Conservation (phyloP, 1,140 invertebrate species). For the Papilio polyxenes region DNA sequence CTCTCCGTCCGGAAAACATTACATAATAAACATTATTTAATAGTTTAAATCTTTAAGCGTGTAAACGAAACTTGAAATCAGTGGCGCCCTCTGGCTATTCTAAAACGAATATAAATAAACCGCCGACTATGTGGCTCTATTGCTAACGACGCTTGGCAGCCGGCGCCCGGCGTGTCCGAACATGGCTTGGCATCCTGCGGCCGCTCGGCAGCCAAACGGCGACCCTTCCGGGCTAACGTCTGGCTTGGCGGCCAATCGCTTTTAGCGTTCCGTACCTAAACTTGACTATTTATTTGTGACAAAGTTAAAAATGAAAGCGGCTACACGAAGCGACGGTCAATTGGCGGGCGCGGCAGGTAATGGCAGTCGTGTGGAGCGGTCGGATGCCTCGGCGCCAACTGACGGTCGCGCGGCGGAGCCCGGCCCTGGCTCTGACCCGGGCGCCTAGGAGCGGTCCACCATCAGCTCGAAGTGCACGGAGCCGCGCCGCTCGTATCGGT, state of each 20-base stretch:
- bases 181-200: conserved; percentile 38
- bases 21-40: conserved; percentile 74
- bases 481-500: conserved; percentile 92
- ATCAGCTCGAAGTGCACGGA: conserved; percentile 97
- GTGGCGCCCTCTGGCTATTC: conserved; percentile 76
- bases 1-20: conserved; percentile 77
- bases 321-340: conserved; percentile 32
- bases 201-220: background rate
- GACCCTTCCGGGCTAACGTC: background rate
- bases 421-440: conserved; percentile 35
- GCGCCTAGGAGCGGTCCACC: conserved; percentile 84
- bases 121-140: conserved; percentile 77
- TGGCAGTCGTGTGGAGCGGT: conserved; percentile 36
- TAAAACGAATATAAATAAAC: conserved; percentile 80
- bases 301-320: conserved; percentile 34
- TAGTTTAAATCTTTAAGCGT: conserved; percentile 75
- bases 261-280: conserved; percentile 28
- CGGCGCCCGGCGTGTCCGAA: conserved; percentile 53
- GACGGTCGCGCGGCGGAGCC: conserved; percentile 17
- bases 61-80: conserved; percentile 70
- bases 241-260: conserved; percentile 27
- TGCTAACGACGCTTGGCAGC: conserved; percentile 66
- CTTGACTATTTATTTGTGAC: conserved; percentile 36
- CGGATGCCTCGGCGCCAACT: background rate
- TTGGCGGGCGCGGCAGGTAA: conserved; percentile 40